Evolutionary conservation across 1,140 invertebrate genomes (phyloP).

Genomic region (Calycopis cecrops): DNA sequence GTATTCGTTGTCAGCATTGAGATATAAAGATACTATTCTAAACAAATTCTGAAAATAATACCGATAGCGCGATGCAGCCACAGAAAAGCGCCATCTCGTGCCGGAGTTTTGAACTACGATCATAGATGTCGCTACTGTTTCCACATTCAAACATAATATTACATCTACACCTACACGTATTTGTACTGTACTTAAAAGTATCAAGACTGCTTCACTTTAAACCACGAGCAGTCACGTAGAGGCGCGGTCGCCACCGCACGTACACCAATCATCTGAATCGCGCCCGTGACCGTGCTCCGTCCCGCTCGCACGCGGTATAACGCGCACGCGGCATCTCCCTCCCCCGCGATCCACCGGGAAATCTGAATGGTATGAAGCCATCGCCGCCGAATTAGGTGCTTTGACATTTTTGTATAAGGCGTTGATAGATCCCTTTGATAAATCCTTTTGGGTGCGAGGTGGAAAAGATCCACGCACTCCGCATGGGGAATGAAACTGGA

Average conservation of each 20-base stretch:
- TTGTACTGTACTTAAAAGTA: constrained; percentile 27
- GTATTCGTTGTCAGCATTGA: too few species aligned
- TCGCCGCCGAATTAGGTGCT: constrained; percentile 60
- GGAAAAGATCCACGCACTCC: constrained; percentile 6
- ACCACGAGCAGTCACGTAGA: constrained; percentile 58
- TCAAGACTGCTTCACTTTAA: constrained; percentile 41
- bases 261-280: constrained; percentile 70
- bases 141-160: too few species aligned
- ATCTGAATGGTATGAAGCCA: constrained; percentile 61
- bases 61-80: too few species aligned
- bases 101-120: too few species aligned
- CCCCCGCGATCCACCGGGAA: constrained; percentile 56
- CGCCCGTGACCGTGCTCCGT: constrained; percentile 53
- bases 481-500: background rate
- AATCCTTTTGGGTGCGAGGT: constrained; percentile 28
- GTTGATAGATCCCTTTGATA: constrained; percentile 63
- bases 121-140: too few species aligned
- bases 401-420: constrained; percentile 63
- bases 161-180: too few species aligned
- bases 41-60: too few species aligned
- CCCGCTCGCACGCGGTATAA: constrained; percentile 30
- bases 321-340: constrained; percentile 28
- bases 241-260: constrained; percentile 63
- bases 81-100: too few species aligned
- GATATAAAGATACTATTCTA: too few species aligned